Evolutionary conservation across 2,888 invertebrate species (phyloP), one percentile per base, ranked within the genome.

Genomic region (Auanema freiburgensis): DNA sequence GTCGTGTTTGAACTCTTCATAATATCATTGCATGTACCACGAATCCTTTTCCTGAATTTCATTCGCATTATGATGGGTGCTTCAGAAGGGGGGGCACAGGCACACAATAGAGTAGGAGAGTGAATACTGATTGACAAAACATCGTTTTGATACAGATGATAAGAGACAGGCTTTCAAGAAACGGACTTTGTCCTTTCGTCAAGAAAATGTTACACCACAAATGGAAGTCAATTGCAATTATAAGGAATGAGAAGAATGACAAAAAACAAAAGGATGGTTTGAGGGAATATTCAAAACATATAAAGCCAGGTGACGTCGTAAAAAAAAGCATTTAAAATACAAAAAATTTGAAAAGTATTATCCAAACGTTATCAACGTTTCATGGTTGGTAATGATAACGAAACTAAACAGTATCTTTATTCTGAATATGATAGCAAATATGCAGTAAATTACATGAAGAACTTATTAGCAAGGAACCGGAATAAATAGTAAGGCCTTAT

Each of bases 121-220:
- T 33, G 33, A 33, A 33, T 33, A 33, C 33, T 33, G 33, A 33
- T 33, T 33, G 33, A 33, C 33, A 33, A 33, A 33, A 33, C 33
- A 33, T 33, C 33, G 33, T 33, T 33, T 33, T 33, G 33, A 33
- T 33, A 33, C 8, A 33, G 33, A 33, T 33, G 33, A 33, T 33
- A 33, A 18, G 43, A 64, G 51, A 25, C 44, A 41, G 12, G n/a
- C 18, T 14, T n/a, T 12, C 42, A 25, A 54, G 58, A 43, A 55
- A 64, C 58, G 49, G 21, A 58, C 33, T 54, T 18, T 14, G 5
- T 57, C 49, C 46, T 24, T 18, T 46, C 18, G 43, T 44, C 16
- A 24, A 51, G 23, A 51, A 12, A 14, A 16, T 51, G 51, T 46
- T 46, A 18, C 16, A 46, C 16, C 46, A 46, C 14, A 51, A 18